phyloP scores from a whole-genome alignment of 2,113 vertebrate species.

The Rhineura floridana region DNA sequence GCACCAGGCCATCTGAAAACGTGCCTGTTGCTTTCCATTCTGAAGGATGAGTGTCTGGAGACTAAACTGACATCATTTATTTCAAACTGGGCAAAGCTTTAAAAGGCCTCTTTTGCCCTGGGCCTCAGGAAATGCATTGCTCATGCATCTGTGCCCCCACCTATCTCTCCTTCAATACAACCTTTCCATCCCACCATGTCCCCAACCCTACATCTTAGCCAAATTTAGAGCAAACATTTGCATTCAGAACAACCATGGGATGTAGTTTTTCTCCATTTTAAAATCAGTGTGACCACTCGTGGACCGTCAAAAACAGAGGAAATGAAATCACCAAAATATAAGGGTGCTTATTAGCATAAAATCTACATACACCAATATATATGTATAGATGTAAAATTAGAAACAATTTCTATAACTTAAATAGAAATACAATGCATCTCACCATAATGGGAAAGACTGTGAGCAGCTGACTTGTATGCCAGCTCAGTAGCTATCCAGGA shows the following conservation, averaged over 20 bases:
- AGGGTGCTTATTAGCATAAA: neutral
- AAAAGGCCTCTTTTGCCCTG: slow-evolving; percentile 19
- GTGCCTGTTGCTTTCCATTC: neutral
- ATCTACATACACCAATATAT: neutral
- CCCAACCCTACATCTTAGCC: neutral
- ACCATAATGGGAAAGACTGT: neutral
- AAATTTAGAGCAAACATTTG: neutral
- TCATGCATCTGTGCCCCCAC: neutral
- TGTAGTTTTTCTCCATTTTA: too few relatives aligned
- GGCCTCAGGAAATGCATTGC: neutral
- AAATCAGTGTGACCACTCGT: too few relatives aligned
- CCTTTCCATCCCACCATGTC: neutral
- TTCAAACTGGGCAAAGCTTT: slow-evolving; percentile 16
- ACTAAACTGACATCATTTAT: neutral
- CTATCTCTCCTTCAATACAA: neutral
- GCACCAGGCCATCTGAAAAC: neutral
- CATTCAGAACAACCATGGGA: neutral
- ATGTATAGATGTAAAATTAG: neutral
- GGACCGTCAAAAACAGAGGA: too few relatives aligned
- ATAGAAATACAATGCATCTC: neutral
- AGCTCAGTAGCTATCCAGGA: neutral
- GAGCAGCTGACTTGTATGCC: neutral
- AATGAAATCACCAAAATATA: too few relatives aligned
- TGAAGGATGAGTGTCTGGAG: neutral
- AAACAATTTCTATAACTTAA: neutral